These are phyloP conservation scores for Heliothis subflexa DNA, from an alignment of 1,140 invertebrate species.

Conservation along the genomic window DNA sequence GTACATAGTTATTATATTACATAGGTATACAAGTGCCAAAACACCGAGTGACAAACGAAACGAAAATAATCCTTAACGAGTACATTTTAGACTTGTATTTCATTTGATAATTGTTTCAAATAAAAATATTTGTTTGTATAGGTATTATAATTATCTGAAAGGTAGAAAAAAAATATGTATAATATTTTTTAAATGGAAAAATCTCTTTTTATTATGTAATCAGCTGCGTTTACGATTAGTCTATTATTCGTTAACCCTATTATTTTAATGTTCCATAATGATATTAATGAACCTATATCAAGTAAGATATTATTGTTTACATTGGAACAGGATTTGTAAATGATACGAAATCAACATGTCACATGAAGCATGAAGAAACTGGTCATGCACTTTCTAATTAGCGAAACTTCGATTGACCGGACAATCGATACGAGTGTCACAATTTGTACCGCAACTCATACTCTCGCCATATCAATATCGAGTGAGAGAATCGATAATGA, in stretches of 20 bases:
- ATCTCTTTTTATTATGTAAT: slow-evolving; percentile 24
- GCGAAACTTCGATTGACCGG: neutral
- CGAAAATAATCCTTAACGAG: slow-evolving; percentile 13
- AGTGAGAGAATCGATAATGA: neutral
- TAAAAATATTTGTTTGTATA: neutral
- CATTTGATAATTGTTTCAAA: slow-evolving; percentile 24
- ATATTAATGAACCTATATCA: neutral
- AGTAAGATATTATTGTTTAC: neutral
- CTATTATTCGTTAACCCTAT: slow-evolving; percentile 22
- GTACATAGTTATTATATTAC: slow-evolving; percentile 34
- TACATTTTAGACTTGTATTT: slow-evolving; percentile 18
- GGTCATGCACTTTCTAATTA: slow-evolving; percentile 14
- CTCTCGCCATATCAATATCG: neutral
- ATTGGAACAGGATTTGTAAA: neutral
- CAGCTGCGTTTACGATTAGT: slow-evolving; percentile 38
- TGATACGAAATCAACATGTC: slow-evolving; percentile 1
- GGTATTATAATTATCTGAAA: neutral
- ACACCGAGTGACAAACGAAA: slow-evolving; percentile 20
- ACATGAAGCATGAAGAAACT: neutral
- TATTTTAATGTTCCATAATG: neutral
- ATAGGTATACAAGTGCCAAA: slow-evolving; percentile 7
- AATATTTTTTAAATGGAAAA: neutral
- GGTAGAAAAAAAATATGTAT: neutral
- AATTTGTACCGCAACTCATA: neutral
- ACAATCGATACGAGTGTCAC: neutral